Evolutionary conservation across 2,888 invertebrate species (phyloP), one percentile per base, ranked within the genome.

Genomic region (Alitta virens): DNA sequence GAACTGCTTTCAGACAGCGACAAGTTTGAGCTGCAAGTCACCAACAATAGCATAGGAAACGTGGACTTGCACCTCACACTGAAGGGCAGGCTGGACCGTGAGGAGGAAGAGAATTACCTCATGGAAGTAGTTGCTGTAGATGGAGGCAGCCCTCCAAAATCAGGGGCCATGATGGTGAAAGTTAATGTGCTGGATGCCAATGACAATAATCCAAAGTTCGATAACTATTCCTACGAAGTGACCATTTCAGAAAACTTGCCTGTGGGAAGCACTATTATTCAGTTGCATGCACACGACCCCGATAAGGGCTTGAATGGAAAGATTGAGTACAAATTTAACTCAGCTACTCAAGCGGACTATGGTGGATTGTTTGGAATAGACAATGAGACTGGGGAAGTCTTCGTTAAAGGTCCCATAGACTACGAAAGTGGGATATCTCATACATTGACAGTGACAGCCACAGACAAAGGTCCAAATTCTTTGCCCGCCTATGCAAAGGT

Each of bases 261-360:
- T 1, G 80, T 88, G n/a, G 91, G 91, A 27, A 90, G 91, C 0
- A 86, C 88, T 74, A 90, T 95, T 1, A 85, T 92, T 14, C 87
- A 87, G 63, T 90, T 94, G 0, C 83, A 86, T 63, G 95, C 95
- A 2, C 58, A 63, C 64, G 98, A 98, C 83, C 87, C 88, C 69
- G 97, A 98, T 82, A 87, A 89, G 71, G 94, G 94, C 1, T 86
- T 90, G 65, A 97, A 97, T 83, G 91, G 94, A 55, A 87, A 91
- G 40, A 87, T 97, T 64, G 89, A 88, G 16, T 96, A 94, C 82
- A 90, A 90, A 46, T 90, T 96, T 71, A 82, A 91, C 55, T 90
- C 89, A 85, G 90, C 91, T 86, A 75, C 73, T 69, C 65, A 14
- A 33, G 40, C 38, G 24, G 38, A 61, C 24, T 56, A 61, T 25